Evolutionary conservation across 2,888 invertebrate genomes (phyloP).

Genomic region (Teleogryllus oceanicus): DNA sequence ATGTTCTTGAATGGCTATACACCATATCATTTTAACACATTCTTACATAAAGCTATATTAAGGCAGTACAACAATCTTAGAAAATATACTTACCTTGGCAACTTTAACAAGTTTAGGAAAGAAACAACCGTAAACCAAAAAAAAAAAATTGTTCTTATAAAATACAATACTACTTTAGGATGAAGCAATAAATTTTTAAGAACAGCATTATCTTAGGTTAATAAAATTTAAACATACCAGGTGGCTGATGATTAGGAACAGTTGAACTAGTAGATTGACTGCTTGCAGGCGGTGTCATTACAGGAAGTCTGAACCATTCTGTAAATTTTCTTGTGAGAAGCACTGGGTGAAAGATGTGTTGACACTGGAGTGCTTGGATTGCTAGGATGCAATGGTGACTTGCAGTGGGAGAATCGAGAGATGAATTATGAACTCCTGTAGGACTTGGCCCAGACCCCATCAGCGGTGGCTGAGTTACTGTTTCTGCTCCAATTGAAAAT

Average conservation of each 20-base stretch:
- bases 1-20: too few relatives aligned
- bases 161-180: too few relatives aligned
- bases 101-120: too few relatives aligned
- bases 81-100: too few relatives aligned
- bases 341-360: constrained; percentile 58
- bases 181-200: too few relatives aligned
- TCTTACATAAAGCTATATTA: too few relatives aligned
- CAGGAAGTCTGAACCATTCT: constrained; percentile 35
- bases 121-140: too few relatives aligned
- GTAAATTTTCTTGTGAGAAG: constrained; percentile 46
- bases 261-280: constrained; percentile 42
- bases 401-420: constrained; percentile 48
- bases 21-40: too few relatives aligned
- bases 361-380: constrained; percentile 71
- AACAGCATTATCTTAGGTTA: too few relatives aligned
- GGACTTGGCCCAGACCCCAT: constrained; percentile 58
- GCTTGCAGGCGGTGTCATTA: constrained; percentile 32
- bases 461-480: constrained; percentile 36
- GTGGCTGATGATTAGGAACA: constrained; percentile 47
- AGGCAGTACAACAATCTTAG: too few relatives aligned
- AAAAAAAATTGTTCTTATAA: too few relatives aligned
- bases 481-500: constrained; percentile 41
- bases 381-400: constrained; percentile 56
- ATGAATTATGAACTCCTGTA: constrained; percentile 42
- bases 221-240: constrained; percentile 44